A percentile compares a stretch with the other conserved stretches of the same genome.
Conservation (phyloP, 1,140 invertebrate genomes). For the Drosophila dunni region DNA sequence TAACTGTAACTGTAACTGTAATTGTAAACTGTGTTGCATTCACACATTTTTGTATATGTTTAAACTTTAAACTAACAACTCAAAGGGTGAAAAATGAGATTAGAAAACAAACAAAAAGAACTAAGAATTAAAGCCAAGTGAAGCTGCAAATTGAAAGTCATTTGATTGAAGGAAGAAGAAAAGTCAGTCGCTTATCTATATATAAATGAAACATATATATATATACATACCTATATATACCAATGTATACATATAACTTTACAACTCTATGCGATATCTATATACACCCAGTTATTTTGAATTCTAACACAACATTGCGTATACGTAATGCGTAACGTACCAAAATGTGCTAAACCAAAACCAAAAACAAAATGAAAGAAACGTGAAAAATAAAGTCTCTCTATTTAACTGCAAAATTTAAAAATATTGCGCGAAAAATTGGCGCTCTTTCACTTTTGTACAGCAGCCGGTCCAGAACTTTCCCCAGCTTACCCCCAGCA, state of each 20-base stretch:
- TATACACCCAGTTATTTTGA: conserved; percentile 65
- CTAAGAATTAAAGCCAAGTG: neutral
- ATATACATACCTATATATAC: conserved; percentile 45
- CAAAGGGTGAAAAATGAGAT: conserved; percentile 35
- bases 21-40: conserved; percentile 61
- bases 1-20: conserved; percentile 47
- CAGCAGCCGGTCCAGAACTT: conserved; percentile 32
- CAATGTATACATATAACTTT: conserved; percentile 56
- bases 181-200: conserved; percentile 47
- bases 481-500: conserved; percentile 20
- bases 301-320: conserved; percentile 38
- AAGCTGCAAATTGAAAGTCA: conserved; percentile 30
- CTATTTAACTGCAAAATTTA: conserved; percentile 78
- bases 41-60: conserved; percentile 45
- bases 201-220: conserved; percentile 44
- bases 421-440: conserved; percentile 9
- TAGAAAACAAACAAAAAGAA: conserved; percentile 7
- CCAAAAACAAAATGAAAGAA: conserved; percentile 40
- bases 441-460: conserved; percentile 31
- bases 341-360: conserved; percentile 54
- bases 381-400: conserved; percentile 80
- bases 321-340: conserved; percentile 58
- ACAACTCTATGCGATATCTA: conserved; percentile 58
- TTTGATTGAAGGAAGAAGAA: conserved; percentile 14
- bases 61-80: conserved; percentile 25